Evolutionary conservation across 2,797 vertebrate species (phyloP).

Genomic region (Platyrinchus mystaceus): DNA sequence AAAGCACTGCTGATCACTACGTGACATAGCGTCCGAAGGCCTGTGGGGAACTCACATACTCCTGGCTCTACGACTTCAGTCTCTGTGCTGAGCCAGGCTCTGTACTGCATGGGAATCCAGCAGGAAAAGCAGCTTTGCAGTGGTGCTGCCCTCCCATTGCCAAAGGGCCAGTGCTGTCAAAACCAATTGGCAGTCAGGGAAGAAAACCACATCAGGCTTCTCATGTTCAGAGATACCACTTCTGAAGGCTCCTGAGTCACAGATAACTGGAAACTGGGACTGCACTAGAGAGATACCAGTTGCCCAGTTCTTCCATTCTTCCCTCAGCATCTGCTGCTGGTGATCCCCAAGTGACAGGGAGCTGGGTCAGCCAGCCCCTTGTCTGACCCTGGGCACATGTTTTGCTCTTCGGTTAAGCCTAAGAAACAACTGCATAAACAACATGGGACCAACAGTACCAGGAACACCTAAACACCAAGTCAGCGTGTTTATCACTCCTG

Average conservation of each 20-base stretch:
- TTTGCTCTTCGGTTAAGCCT: constrained; percentile 10
- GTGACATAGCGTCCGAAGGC: not conserved
- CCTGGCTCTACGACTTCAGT: not conserved
- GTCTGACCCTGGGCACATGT: not conserved
- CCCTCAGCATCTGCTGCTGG: not conserved
- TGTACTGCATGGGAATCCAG: not conserved
- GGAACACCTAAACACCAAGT: not conserved
- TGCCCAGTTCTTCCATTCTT: not conserved
- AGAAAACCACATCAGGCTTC: not conserved
- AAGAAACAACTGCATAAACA: constrained; percentile 2
- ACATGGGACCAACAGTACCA: not conserved
- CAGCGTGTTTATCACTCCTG: not conserved
- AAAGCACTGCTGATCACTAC: not conserved
- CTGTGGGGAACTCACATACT: not conserved
- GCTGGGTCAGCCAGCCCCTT: not conserved
- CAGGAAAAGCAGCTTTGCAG: not conserved
- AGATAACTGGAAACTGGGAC: not conserved
- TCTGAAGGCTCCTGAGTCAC: not conserved
- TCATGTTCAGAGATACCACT: not conserved
- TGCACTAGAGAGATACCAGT: constrained; percentile 11
- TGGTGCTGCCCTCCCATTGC: not conserved
- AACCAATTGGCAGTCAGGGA: not conserved
- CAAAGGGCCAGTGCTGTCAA: not conserved
- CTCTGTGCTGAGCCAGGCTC: not conserved
- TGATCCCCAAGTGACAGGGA: not conserved